Evolutionary conservation across 2,113 vertebrate species (phyloP).

Genomic region (Nematolebias whitei): DNA sequence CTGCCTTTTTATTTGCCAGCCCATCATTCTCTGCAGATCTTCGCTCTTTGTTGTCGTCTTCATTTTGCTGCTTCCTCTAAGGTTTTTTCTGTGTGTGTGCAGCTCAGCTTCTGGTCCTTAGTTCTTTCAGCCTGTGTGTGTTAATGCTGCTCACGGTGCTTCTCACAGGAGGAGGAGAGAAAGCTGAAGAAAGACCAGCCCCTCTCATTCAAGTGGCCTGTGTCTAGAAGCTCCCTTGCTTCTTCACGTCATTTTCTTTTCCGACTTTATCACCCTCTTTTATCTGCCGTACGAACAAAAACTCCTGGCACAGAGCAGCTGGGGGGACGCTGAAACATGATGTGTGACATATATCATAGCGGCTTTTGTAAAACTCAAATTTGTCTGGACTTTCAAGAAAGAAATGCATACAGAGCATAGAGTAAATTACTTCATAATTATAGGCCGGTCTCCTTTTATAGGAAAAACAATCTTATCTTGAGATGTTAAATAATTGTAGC

Average conservation of each 20-base stretch:
- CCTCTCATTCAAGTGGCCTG: slow-evolving; percentile 64
- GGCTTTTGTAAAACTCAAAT: slow-evolving; percentile 23
- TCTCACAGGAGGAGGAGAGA: slow-evolving; percentile 44
- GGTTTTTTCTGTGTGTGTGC: slow-evolving; percentile 22
- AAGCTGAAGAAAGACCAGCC: slow-evolving; percentile 61
- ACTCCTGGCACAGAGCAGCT: slow-evolving; percentile 44
- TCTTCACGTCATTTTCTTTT: slow-evolving; percentile 44
- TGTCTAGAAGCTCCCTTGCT: slow-evolving; percentile 45
- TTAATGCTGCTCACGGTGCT: slow-evolving; percentile 26
- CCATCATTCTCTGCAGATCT: slow-evolving; percentile 18
- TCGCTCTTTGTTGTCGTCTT: slow-evolving; percentile 27
- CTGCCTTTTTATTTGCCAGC: slow-evolving; percentile 4
- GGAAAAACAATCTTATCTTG: too few species aligned
- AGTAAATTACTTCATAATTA: too few species aligned
- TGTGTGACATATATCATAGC: slow-evolving; percentile 9
- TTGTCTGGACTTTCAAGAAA: slow-evolving; percentile 9
- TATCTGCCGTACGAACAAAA: slow-evolving; percentile 58
- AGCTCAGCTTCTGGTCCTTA: slow-evolving; percentile 27
- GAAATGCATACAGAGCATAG: too few species aligned
- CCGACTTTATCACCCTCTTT: slow-evolving; percentile 39
- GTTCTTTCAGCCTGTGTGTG: slow-evolving; percentile 19
- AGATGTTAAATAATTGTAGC: too few species aligned
- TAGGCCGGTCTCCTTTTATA: too few species aligned
- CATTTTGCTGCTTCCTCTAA: too few species aligned
- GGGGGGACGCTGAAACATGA: slow-evolving; percentile 18